Conservation (phyloP, 1,140 invertebrate species). For the Fopius arisanus region DNA sequence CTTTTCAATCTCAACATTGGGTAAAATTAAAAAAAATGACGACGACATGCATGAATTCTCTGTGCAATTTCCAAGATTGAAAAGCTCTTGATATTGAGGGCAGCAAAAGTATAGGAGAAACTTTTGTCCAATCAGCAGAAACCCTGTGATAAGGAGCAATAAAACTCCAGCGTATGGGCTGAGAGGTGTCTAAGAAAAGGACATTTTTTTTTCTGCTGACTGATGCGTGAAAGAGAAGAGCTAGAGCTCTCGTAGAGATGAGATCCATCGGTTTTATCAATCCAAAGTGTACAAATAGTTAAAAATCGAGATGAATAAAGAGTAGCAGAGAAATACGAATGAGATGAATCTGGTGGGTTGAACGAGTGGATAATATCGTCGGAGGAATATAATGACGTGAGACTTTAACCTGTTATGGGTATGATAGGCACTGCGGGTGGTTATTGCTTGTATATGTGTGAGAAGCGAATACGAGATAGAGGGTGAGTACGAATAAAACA, state of each 20-base stretch:
- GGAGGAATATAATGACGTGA: slow-evolving; percentile 35
- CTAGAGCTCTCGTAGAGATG: neutral
- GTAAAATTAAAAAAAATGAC: too few relatives aligned
- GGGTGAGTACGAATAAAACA: slow-evolving; percentile 60
- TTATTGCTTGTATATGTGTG: slow-evolving; percentile 42
- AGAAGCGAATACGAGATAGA: neutral
- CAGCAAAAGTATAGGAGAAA: neutral
- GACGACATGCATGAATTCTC: too few relatives aligned
- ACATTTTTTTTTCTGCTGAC: neutral
- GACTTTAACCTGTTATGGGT: slow-evolving; percentile 61
- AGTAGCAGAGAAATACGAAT: neutral
- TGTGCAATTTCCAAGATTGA: neutral
- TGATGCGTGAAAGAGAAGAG: neutral
- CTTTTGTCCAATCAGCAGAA: neutral
- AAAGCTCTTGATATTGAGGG: neutral
- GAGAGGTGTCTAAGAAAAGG: neutral
- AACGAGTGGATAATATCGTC: slow-evolving; percentile 28
- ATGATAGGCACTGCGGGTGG: slow-evolving; percentile 63
- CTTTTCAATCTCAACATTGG: too few relatives aligned
- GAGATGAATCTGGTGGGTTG: neutral
- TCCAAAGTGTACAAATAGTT: neutral
- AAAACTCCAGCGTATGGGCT: neutral
- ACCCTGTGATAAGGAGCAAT: neutral
- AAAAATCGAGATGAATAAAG: neutral
- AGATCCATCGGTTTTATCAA: neutral